phyloP scores from a whole-genome alignment of 2,888 invertebrate genomes.

The Andrena minutula region DNA sequence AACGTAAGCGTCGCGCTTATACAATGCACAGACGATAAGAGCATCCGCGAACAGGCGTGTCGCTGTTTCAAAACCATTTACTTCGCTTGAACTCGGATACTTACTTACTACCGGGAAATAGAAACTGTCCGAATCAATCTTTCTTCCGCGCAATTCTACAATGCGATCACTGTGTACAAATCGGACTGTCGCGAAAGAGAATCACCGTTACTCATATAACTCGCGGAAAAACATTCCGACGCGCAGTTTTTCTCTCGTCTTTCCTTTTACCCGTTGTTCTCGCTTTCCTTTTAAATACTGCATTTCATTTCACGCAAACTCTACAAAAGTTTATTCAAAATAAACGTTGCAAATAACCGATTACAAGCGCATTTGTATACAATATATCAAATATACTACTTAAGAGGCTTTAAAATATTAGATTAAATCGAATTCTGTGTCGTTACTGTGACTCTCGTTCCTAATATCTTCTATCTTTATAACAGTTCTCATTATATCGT shows the following conservation, averaged over 20 bases:
- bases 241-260: not conserved
- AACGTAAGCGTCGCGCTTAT: no score
- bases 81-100: no score
- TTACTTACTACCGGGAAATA: not conserved
- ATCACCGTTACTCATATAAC: not conserved
- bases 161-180: constrained; percentile 15
- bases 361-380: constrained; percentile 6
- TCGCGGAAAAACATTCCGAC: not conserved
- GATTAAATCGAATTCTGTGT: constrained; percentile 11
- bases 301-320: constrained; percentile 27
- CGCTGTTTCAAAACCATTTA: no score
- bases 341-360: constrained; percentile 1
- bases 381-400: constrained; percentile 21
- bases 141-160: constrained; percentile 18
- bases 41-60: no score
- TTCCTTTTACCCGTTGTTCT: not conserved
- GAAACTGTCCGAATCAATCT: not conserved
- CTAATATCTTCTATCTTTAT: constrained; percentile 93
- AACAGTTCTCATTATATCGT: constrained; percentile 91
- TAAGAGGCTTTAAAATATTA: not conserved
- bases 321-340: constrained; percentile 36
- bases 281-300: not conserved
- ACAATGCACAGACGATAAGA: no score
- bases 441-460: constrained; percentile 21
- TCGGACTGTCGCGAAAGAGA: not conserved